Conservation (phyloP, 1,140 invertebrate genomes). For the Bombus superbus region DNA sequence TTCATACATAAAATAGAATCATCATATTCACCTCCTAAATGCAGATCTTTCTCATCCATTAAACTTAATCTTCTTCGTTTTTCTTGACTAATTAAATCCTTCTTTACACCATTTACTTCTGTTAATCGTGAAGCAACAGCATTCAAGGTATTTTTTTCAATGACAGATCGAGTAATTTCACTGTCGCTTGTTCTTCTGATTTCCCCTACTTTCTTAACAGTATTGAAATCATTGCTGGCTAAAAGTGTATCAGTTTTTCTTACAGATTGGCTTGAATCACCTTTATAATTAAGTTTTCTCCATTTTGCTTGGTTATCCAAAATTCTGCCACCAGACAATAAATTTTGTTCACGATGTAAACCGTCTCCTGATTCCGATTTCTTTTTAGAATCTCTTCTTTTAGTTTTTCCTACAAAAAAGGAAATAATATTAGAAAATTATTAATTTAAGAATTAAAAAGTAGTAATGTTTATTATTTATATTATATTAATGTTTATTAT, state of each 20-base stretch:
- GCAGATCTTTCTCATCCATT: constrained; percentile 81
- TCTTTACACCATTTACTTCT: constrained; percentile 80
- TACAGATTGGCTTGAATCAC: constrained; percentile 67
- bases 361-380: constrained; percentile 82
- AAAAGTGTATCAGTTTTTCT: constrained; percentile 74
- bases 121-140: constrained; percentile 71
- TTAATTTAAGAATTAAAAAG: background rate
- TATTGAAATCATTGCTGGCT: constrained; percentile 71
- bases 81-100: constrained; percentile 78
- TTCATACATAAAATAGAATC: constrained; percentile 17
- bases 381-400: constrained; percentile 83
- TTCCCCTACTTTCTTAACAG: constrained; percentile 78
- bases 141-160: constrained; percentile 73
- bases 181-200: constrained; percentile 83
- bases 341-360: constrained; percentile 80
- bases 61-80: constrained; percentile 80
- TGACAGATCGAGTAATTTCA: constrained; percentile 70
- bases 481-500: background rate
- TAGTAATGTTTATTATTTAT: background rate
- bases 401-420: constrained; percentile 79
- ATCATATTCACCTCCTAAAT: constrained; percentile 73
- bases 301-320: constrained; percentile 80
- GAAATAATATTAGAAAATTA: constrained; percentile 9
- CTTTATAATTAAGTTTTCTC: constrained; percentile 80
- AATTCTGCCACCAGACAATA: constrained; percentile 80